Evolutionary conservation across 2,113 vertebrate genomes (phyloP).

Genomic region (Hippocampus guttulatus): DNA sequence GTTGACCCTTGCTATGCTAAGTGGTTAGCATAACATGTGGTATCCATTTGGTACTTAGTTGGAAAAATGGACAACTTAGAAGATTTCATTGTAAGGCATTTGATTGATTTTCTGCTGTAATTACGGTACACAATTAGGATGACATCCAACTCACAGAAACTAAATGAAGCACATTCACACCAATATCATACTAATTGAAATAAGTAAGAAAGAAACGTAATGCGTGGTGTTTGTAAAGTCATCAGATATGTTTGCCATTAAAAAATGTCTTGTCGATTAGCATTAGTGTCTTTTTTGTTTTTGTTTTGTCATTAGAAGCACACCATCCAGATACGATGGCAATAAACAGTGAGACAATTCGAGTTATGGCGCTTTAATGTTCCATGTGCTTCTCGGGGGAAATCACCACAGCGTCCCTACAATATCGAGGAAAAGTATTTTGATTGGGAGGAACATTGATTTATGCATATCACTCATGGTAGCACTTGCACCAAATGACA

Average conservation of each 20-base stretch:
- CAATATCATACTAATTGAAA: neutral
- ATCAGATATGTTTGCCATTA: conserved; percentile 12
- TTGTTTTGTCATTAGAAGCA: conserved; percentile 15
- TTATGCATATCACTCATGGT: conserved; percentile 25
- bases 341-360: conserved; percentile 24
- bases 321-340: conserved; percentile 16
- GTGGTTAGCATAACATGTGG: neutral
- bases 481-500: conserved; percentile 28
- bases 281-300: conserved; percentile 5
- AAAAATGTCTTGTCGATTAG: conserved; percentile 15
- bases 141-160: neutral
- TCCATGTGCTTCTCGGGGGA: conserved; percentile 25
- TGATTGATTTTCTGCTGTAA: neutral
- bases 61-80: neutral
- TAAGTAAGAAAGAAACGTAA: neutral
- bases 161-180: neutral
- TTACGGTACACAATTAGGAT: neutral
- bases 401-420: conserved; percentile 25
- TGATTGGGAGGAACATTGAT: conserved; percentile 22
- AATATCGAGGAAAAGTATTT: conserved; percentile 27
- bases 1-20: too few species aligned
- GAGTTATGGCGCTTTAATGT: conserved; percentile 25
- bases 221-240: conserved; percentile 15
- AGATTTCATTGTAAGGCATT: neutral
- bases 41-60: neutral